Base-by-base conservation (phyloP, 2,797 vertebrate genomes). In the Rhyacichthys aspro region DNA sequence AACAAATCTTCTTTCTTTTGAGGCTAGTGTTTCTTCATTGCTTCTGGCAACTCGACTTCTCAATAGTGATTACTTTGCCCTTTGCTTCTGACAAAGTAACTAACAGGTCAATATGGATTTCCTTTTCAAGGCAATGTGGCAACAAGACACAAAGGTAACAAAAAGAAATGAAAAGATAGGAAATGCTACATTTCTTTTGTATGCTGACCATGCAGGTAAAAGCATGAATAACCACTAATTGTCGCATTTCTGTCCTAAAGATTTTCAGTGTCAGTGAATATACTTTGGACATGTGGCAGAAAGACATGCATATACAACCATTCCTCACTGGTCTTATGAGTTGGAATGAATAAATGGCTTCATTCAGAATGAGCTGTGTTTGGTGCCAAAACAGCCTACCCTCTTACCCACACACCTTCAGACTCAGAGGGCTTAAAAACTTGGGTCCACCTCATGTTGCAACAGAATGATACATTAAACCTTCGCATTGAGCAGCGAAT, bases 331-430 rank as follows among this genome's bases (percentile, higher is more conserved):
- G 11, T 52, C 72, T 81, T 69, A 80, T 59, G 18, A 67, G 58
- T 49, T 34, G 48, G 57, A 72, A 56, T 57, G 69, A 57, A 42
- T 81, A 70, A 85, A 81, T 62, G 53, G 63, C 14, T 37, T 43
- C 74, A 74, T 88, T 90, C 64, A 88, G 60, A 63, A 32, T 58
- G 44, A 65, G 50, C 57, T 52, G 55, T 2, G 9, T 23, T 32
- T 42, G 43, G 46, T 62, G 74, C 69, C 67, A 82, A 68, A 59
- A 56, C 12, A 34, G 28, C 32, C 45, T 12, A 6, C 9, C 18
- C n/a, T 47, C 41, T 53, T 37, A 36, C 12, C 39, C 14, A 42
- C 12, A 52, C 39, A 62, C 39, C 66, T 4, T 43, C 12, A 59
- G 10, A 43, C 6, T 43, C 12, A 59, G 10, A 43, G 6, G 9